Base-by-base conservation (phyloP, 2,888 invertebrate species). In the Unio pictorum region DNA sequence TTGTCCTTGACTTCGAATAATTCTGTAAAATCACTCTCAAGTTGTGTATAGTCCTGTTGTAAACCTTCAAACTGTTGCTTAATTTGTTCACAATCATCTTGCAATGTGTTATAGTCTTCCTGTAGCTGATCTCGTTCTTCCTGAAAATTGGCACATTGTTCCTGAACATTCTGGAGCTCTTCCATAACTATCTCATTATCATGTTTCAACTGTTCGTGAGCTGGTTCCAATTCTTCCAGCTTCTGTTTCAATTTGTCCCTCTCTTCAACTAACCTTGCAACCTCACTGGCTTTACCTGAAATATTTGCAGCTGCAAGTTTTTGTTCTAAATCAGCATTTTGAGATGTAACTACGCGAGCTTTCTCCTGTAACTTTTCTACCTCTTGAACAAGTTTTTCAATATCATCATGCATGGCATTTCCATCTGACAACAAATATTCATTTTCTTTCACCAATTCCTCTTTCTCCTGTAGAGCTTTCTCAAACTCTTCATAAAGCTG, bases 101-200 rank as follows among this genome's bases (percentile, higher is more conserved):
- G 77, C 5, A 83, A 74, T 1, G 80, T 77, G 54, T 82, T 81
- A 75, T 82, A 77, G 62, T 85, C 83, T 64, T 81, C 80, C 57
- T 79, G 79, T n/a, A 77, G 68, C 57, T 79, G 77, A 60, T 80
- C 80, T 30, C 75, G 62, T 34, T 82, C 81, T 64, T 67, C 69
- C 61, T 81, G 78, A 3, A 77, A 30, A 15, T 72, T 69, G 54
- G 69, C 72, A 54, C 69, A 67, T 26, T 74, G 69, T 58, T 69
- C 77, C 69, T 81, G 84, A 65, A 85, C 67, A 71, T 83, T 86
- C 74, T 87, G 82, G 64, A 86, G 80, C 66, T 87, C 86, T 64
- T 84, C 85, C 62, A 85, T 66, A 17, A 87, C 81, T 54, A 85
- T 81, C 55, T 81, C 84, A 73, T 87, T 84, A 69, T 87, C 84